Evolutionary conservation across 2,113 vertebrate species (phyloP).

Genomic region (Platysteira castanea): DNA sequence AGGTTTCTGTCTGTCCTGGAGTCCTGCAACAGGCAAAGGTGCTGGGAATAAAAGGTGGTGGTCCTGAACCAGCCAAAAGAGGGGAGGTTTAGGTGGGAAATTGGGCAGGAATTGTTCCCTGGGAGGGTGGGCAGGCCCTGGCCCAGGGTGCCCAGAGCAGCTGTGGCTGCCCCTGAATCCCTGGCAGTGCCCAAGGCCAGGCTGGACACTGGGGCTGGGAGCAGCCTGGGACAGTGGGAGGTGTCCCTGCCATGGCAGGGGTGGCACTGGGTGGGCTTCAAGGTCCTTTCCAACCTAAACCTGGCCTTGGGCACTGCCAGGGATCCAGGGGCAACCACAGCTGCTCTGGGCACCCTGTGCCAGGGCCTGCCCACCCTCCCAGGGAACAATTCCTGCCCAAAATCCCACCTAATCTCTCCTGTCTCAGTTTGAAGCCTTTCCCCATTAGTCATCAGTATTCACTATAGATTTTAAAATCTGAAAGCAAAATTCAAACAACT

Average conservation of each 20-base stretch:
- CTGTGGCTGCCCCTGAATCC: not conserved
- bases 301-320: not conserved
- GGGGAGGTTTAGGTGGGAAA: not conserved
- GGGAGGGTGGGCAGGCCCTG: not conserved
- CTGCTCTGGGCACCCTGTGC: not conserved
- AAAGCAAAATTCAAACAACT: not conserved
- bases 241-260: not conserved
- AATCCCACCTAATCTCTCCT: not conserved
- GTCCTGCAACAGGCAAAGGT: not conserved
- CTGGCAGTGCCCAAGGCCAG: not conserved
- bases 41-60: no score
- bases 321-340: not conserved
- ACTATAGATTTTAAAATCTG: not conserved
- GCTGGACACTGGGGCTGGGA: no score
- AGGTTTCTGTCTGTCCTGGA: not conserved
- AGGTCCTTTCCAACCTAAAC: not conserved
- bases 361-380: not conserved
- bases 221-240: not conserved
- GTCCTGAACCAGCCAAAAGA: not conserved
- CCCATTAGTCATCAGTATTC: not conserved
- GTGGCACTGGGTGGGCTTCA: accelerated
- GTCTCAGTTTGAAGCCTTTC: not conserved
- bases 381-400: not conserved
- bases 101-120: not conserved
- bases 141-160: not conserved